Evolutionary conservation across 2,113 vertebrate genomes (phyloP), one percentile per base, ranked within the genome.

Genomic region (Arvicanthis niloticus): DNA sequence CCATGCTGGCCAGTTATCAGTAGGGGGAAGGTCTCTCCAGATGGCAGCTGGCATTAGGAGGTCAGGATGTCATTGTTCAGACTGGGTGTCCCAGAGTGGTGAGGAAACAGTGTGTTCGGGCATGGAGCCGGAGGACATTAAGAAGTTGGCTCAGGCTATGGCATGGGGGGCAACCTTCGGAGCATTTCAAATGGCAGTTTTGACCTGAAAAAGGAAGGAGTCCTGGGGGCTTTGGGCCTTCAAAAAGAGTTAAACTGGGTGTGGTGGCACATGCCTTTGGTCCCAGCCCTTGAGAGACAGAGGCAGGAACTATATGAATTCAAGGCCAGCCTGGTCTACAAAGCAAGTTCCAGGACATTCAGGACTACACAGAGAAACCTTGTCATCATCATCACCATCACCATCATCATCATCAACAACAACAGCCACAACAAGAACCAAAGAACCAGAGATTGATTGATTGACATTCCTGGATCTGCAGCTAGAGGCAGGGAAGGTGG

Each of bases 171-270:
- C 73, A 62, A 75, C 67, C 7, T 4, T 62, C 78, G 76, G 81
- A 75, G 16, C 77, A 68, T 73, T 53, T 42, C 88, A 56, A 85
- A 31, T 4, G n/a, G 17, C 62, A 29, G 11, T 89, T 95, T 67
- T 91, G 86, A 96, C 45, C 45, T 9, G 76, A 85, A 56, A 93
- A 88, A 86, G 42, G 21, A 93, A 89, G 5, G n/a, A 80, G 37
- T 92, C 60, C n/a, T 37, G 19, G 76, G 60, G 93, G 84, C 7
- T 67, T 73, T 89, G 60, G 42, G 31, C 65, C 51, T 96, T 91
- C 26, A 84, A 76, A 62, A 92, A 93, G 89, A 80, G 60, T 40
- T 45, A 73, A 42, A n/a, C n/a, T 40, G 21, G 72, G 3, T 45
- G 42, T 77, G 12, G 6, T 77, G 75, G 42, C 26, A 48, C 75